Conservation (phyloP, 2,888 invertebrate species). For the Cosmia trapezina region DNA sequence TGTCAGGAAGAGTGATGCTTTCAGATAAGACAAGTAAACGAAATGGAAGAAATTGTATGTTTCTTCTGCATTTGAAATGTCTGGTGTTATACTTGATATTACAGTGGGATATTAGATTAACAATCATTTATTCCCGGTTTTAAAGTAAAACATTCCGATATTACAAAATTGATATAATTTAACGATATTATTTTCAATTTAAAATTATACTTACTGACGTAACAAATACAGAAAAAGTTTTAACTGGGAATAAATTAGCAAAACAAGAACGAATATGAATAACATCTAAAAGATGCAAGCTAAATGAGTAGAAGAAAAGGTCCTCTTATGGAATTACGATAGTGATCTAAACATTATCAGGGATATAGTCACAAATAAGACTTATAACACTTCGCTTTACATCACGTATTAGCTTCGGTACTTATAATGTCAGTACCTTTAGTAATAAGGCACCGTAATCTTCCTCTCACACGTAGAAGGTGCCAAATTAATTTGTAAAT, state of each 20-base stretch:
- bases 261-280: neutral
- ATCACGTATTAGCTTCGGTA: constrained; percentile 64
- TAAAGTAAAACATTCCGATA: constrained; percentile 17
- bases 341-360: constrained; percentile 56
- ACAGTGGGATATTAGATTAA: constrained; percentile 19
- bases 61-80: constrained; percentile 42
- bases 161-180: neutral
- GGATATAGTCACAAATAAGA: constrained; percentile 68
- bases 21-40: constrained; percentile 18
- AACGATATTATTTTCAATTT: constrained; percentile 9
- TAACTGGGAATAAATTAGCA: constrained; percentile 24
- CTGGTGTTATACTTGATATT: constrained; percentile 35
- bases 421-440: constrained; percentile 59
- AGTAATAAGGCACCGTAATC: constrained; percentile 66
- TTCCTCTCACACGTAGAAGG: constrained; percentile 63
- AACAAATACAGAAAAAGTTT: neutral
- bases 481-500: constrained; percentile 73
- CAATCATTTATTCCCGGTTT: constrained; percentile 26
- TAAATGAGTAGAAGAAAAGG: constrained; percentile 8
- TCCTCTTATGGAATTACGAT: constrained; percentile 43
- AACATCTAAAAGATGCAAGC: constrained; percentile 4
- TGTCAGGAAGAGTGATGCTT: constrained; percentile 31
- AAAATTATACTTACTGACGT: neutral
- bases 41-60: constrained; percentile 8
- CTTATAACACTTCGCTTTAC: constrained; percentile 66